A percentile compares a stretch with the other conserved stretches of the same genome.
These are phyloP conservation scores for Chaetodon auriga DNA, from an alignment of 2,113 vertebrate species.

Conservation along the genomic window DNA sequence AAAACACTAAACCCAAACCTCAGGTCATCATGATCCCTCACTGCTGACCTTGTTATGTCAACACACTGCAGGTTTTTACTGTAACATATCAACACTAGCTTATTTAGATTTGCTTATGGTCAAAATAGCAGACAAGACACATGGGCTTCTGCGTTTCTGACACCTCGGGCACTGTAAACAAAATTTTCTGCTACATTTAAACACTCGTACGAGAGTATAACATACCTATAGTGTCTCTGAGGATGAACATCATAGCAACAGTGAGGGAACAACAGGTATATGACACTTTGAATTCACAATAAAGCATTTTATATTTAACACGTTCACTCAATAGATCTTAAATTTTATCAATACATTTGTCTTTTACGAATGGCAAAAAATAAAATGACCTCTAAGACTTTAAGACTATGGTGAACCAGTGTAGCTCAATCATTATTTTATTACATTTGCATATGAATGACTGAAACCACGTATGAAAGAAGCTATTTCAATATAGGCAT, in stretches of 20 bases:
- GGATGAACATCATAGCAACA: neutral
- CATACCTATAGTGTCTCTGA: neutral
- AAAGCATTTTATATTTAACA: neutral
- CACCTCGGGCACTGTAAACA: neutral
- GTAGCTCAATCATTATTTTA: neutral
- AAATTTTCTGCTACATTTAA: too few relatives aligned
- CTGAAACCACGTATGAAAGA: neutral
- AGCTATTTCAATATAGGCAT: too few relatives aligned
- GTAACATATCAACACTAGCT: neutral
- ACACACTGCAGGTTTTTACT: neutral
- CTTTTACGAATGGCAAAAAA: neutral
- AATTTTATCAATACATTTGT: neutral
- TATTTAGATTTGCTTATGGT: neutral
- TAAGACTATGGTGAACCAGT: neutral
- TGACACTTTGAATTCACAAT: neutral
- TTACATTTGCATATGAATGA: neutral
- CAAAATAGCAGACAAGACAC: neutral
- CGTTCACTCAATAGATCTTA: neutral
- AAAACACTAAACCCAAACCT: constrained; percentile 16
- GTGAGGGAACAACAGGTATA: neutral
- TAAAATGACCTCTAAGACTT: neutral
- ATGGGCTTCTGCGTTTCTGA: neutral
- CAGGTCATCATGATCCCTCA: neutral
- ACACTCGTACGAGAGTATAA: neutral
- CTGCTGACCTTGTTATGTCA: constrained; percentile 19